Percentiles rank a stretch among this genome's conserved stretches.
Conservation (phyloP, 2,113 vertebrate species). For the Globicephala melas region DNA sequence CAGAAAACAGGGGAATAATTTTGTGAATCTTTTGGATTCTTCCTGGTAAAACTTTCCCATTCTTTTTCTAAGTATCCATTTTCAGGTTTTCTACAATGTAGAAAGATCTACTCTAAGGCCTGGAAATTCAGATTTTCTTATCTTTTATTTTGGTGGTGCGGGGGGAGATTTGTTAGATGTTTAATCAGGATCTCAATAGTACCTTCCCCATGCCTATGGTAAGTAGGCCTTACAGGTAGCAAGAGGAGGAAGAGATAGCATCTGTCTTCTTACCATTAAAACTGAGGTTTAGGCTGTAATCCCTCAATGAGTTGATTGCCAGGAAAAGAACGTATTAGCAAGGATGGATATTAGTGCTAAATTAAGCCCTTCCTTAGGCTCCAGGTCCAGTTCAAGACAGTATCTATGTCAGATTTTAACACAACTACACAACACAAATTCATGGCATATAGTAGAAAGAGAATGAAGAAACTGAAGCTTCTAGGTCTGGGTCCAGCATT, state of each 20-base stretch:
- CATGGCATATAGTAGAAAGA: not conserved
- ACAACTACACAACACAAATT: not conserved
- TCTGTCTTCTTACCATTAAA: not conserved
- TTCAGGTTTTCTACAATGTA: not conserved
- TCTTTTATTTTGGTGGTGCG: not conserved
- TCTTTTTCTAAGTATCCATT: not conserved
- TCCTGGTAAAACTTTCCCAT: not conserved
- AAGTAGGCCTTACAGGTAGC: not conserved
- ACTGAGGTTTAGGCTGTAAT: not conserved
- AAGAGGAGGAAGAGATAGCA: not conserved
- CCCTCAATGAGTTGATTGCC: not conserved
- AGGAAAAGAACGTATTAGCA: not conserved
- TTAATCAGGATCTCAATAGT: not conserved
- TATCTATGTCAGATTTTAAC: not conserved
- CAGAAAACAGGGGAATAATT: not conserved
- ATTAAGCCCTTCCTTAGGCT: not conserved
- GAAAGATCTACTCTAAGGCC: not conserved
- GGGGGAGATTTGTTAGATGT: not conserved
- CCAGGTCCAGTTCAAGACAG: not conserved
- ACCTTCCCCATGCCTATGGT: not conserved
- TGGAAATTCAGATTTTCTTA: not conserved
- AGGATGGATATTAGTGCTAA: not conserved
- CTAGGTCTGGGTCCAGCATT: not conserved
- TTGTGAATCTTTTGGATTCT: constrained; percentile 3
- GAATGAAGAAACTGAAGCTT: not conserved